Evolutionary conservation across 35 echinoderm and acorn worm genomes (phyloP), one percentile per base, ranked within the genome.

Genomic region (Antedon bifida): DNA sequence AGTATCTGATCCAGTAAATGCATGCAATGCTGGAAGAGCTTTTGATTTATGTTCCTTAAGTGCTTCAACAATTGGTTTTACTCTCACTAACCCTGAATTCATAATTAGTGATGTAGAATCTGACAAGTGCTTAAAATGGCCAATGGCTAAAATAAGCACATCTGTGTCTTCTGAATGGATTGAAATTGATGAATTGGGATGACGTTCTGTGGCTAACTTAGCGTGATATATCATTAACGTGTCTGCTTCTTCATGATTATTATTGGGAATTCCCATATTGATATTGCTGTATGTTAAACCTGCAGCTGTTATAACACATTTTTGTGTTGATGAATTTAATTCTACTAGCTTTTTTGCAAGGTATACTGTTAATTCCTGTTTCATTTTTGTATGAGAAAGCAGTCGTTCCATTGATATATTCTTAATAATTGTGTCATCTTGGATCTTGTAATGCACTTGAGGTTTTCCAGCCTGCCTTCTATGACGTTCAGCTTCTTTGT

Each of bases 1-100:
- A 36, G 34, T 34, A 38, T 80, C 78, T 36, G 78, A 34, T 19
- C 78, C 78, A 39, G 32, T 80, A 80, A 80, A 80, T 9, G 78
- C 78, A 39, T 80, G 78, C 0, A 80, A 30, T 29, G 31, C 78
- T 36, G 78, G 78, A 23, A 80, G 78, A 9, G 78, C 78, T 36
- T 5, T 0, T 31, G 77, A 19, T 31, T 33, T 33, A 5, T 19
- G 16, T 34, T 78, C 77, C 30, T 31, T 34, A 19, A 78, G 77
- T 30, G 17, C 32, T 33, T 78, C 30, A 5, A 33, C 17, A 32
- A 78, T 78, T 78, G 16, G 77, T 32, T 32, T 30, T 34, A 34
- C 77, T 12, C 14, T 19, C 33, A 33, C 14, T 78, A 33, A 78
- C 31, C 16, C 32, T 32, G 17, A 34, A 11, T 32, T 78, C 32